phyloP scores from a whole-genome alignment of 2,113 vertebrate genomes.

The Mirza zaza region DNA sequence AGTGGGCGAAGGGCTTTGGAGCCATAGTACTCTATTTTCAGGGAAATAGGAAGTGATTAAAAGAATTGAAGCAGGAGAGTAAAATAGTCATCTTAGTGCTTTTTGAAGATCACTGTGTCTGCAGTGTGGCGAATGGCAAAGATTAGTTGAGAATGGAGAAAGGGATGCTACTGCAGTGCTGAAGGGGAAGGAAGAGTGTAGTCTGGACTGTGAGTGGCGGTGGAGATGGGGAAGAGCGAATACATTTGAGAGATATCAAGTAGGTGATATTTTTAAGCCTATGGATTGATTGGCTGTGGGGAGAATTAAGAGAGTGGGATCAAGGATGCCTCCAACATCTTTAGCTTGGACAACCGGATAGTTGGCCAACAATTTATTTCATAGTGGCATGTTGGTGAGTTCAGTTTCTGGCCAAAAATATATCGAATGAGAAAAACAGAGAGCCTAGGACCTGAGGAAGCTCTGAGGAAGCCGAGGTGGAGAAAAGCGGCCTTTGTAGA shows the following conservation, averaged over 20 bases:
- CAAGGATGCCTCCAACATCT: background rate
- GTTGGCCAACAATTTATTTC: background rate
- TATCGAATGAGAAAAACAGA: background rate
- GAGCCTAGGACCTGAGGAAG: too few relatives aligned
- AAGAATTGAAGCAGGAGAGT: background rate
- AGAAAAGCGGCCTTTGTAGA: background rate
- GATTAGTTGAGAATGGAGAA: background rate
- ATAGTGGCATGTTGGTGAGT: background rate
- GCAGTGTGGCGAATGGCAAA: background rate
- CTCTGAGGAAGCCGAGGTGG: background rate
- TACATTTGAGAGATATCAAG: background rate
- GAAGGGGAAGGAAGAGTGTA: background rate
- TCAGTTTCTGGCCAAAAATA: background rate
- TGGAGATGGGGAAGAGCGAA: background rate
- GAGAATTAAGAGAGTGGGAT: background rate
- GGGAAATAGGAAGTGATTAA: background rate
- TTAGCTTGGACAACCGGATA: background rate
- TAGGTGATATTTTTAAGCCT: background rate
- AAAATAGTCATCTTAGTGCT: background rate
- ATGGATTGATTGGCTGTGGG: background rate
- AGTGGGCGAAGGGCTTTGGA: background rate
- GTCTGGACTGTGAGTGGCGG: background rate
- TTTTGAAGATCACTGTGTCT: background rate
- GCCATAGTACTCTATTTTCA: background rate
- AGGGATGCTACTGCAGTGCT: background rate